Conservation (phyloP, 2,888 invertebrate species). For the Lepetodrilus schrolli region DNA sequence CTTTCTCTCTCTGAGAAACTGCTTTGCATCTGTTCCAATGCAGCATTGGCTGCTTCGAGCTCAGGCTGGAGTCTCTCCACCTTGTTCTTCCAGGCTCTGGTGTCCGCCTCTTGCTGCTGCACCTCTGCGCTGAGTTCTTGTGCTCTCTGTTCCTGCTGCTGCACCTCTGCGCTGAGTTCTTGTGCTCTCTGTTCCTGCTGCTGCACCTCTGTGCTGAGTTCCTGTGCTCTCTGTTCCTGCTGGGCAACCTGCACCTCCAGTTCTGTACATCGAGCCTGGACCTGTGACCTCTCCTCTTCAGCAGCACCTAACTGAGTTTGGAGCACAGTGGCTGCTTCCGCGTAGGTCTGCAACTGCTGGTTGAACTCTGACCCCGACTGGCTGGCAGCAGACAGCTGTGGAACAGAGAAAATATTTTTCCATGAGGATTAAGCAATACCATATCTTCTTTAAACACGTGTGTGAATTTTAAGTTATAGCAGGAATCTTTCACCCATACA, state of each 20-base stretch:
- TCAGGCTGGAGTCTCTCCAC: slow-evolving; percentile 33
- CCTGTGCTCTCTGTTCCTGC: neutral
- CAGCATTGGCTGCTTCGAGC: slow-evolving; percentile 6
- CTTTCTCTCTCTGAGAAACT: neutral
- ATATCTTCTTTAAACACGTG: too few relatives aligned
- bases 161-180: neutral
- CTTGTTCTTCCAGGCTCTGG: neutral
- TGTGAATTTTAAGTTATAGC: too few relatives aligned
- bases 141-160: neutral
- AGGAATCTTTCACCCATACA: too few relatives aligned
- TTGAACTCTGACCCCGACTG: slow-evolving; percentile 12
- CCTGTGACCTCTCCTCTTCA: slow-evolving; percentile 32
- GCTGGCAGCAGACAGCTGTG: neutral
- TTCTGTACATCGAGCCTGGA: slow-evolving; percentile 1
- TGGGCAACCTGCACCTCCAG: neutral
- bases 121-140: neutral
- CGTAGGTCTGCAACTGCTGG: slow-evolving; percentile 37
- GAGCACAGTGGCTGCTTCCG: slow-evolving; percentile 30
- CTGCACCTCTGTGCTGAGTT: neutral
- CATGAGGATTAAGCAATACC: too few relatives aligned
- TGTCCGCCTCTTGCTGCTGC: neutral
- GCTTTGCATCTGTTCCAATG: slow-evolving; percentile 9
- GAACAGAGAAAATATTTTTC: neutral
- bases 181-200: neutral
- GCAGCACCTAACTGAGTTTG: slow-evolving; percentile 37